Conservation (phyloP, 2,113 vertebrate species). For the Archocentrus centrarchus region DNA sequence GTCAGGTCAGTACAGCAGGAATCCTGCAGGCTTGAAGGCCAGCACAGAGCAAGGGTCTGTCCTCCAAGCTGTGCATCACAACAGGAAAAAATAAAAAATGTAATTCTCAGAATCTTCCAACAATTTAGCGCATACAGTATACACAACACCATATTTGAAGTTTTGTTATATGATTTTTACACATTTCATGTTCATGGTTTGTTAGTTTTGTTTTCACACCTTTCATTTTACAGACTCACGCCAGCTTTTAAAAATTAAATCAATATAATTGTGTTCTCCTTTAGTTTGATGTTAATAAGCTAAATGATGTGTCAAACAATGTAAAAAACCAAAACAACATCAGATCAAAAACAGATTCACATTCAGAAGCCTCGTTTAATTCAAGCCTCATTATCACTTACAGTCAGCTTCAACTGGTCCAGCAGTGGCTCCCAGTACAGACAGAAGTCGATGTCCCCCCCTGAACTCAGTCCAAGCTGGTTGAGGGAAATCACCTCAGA, state of each 20-base stretch:
- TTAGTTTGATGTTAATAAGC: background rate
- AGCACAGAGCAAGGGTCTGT: constrained; percentile 50
- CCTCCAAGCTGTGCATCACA: constrained; percentile 34
- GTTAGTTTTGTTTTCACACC: background rate
- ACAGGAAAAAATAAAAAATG: background rate
- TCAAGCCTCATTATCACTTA: constrained; percentile 17
- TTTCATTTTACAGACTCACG: background rate
- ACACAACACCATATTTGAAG: rapidly evolving
- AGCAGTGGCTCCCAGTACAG: constrained; percentile 78
- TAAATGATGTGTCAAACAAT: background rate
- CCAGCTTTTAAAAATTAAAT: background rate
- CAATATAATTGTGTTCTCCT: background rate
- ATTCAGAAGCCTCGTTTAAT: background rate
- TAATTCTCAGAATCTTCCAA: too few species aligned
- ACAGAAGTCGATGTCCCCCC: constrained; percentile 42
- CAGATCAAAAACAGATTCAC: background rate
- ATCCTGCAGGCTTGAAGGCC: constrained; percentile 23
- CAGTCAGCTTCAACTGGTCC: constrained; percentile 71
- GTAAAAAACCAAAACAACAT: background rate
- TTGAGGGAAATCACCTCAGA: background rate
- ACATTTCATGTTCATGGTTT: background rate
- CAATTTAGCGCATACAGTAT: rapidly evolving
- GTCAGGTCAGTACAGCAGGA: constrained; percentile 72
- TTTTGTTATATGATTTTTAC: background rate
- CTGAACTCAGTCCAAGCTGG: rapidly evolving